Evolutionary conservation across 2,797 vertebrate species (phyloP), one percentile per base, ranked within the genome.

Genomic region (Hypotaenidia okinawae): DNA sequence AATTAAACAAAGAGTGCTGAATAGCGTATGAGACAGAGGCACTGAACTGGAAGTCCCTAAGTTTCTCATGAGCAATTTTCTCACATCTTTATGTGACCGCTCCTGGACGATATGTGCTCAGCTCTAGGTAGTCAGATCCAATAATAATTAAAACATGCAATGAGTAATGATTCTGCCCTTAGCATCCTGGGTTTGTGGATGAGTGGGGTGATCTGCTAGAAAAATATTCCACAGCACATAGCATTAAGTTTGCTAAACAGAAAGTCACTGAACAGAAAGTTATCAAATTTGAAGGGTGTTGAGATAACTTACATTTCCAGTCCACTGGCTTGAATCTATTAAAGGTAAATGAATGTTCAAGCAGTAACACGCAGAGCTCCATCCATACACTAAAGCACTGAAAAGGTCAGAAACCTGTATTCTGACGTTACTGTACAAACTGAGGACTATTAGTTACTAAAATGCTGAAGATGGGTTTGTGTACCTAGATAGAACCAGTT

Each of bases 191-290:
- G 32, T 14, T 57, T 51, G 28, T 28, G 37, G 18, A 41, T n/a
- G 32, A 91, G 58, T 63, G 39, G 37, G 27, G 49, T 81, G 37
- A 66, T 41, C 22, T 37, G 47, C 69, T 86, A 57, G 13, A 83
- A 91, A 59, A 86, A 51, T 41, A 88, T 69, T 83, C 41, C 76
- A 76, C 67, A 4, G 74, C 84, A 84, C 1, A 3, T 49, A 69
- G 45, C 66, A 54, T 13, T 68, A 28, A 68, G 45, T 64, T 90
- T 70, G 77, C 21, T 69, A 30, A 87, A 52, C 47, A 85, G 47
- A 87, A 94, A 90, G n/a, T 84, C 81, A 95, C 27, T 43, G 84
- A 88, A 59, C 21, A 86, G 95, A 68, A 90, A 90, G 66, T 66
- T 22, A 94, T 69, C 57, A 45, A 24, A 89, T 84, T 19, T 0